Base-by-base conservation (phyloP, 2,113 vertebrate species). In the Dunckerocampus dactyliophorus region DNA sequence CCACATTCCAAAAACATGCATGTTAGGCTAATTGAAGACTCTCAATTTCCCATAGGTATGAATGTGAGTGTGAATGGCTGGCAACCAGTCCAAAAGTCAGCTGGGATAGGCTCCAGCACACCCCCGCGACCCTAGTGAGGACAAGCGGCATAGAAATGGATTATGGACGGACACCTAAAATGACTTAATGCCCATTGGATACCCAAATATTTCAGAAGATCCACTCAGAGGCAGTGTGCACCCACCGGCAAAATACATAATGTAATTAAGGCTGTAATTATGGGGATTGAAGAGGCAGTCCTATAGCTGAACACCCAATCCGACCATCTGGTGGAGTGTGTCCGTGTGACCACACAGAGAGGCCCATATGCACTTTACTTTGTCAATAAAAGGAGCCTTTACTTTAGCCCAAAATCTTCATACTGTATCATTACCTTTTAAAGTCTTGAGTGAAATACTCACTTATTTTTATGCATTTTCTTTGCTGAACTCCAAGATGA, bases 181-280 rank as follows among this genome's bases (percentile, higher is more conserved):
- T 34, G 31, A 28, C 24, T 28, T 3, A 28, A 28, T 8, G 4
- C 5, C 6, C 31, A 34, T 34, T 7, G 3, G 31, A 34, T 34
- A 5, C 5, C 31, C 31, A 34, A 7, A 8, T 34, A 34, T 34
- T 34, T 34, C 31, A 34, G 24, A 28, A 3, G 24, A 28, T 20
- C 42, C 6, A 56, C 21, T 51, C 11, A 4, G 3, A 60, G 59
- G 42, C 65, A 39, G 64, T 47, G 31, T 63, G 47, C 13, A 58
- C 52, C 46, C 54, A 46, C 13, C 8, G 17, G 43, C 47, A 37
- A 55, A 59, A 60, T 70, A 60, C 57, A 46, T 58, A 72, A 64
- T 73, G 50, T 81, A 74, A 83, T 79, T 74, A 75, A 64, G 62
- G 72, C 62, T 73, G 50, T 81, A 74, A 83, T 79, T 74, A 75